phyloP scores from a whole-genome alignment of 2,888 invertebrate species.

The Drepanosiphum platanoidis region DNA sequence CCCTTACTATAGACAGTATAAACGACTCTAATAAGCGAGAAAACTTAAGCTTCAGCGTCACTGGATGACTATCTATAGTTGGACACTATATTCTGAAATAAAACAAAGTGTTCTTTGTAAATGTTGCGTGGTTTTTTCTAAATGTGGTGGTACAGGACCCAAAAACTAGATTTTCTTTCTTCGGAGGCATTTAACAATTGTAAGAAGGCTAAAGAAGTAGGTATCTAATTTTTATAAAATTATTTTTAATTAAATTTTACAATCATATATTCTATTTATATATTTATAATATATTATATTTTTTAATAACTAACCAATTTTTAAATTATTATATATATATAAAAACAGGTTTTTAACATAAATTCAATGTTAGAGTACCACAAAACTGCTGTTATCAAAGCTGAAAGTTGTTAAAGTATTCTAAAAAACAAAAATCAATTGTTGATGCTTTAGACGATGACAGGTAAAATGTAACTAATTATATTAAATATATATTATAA shows the following conservation, averaged over 20 bases:
- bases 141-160: slow-evolving; percentile 24
- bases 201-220: slow-evolving; percentile 34
- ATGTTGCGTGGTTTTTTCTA: slow-evolving; percentile 5
- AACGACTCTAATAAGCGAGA: neutral
- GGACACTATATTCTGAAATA: neutral
- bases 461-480: neutral
- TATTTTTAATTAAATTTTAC: neutral
- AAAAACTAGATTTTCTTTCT: neutral
- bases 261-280: neutral
- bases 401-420: slow-evolving; percentile 5
- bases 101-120: neutral
- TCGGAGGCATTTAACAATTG: slow-evolving; percentile 2
- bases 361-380: slow-evolving; percentile 5
- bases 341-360: slow-evolving; percentile 16
- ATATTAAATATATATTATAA: neutral
- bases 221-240: neutral
- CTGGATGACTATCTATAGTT: neutral
- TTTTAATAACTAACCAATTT: neutral
- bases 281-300: neutral
- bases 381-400: slow-evolving; percentile 15
- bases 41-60: slow-evolving; percentile 11
- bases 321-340: neutral
- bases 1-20: no score
- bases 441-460: slow-evolving; percentile 20
- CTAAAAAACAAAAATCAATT: slow-evolving; percentile 15